Evolutionary conservation across 1,140 invertebrate species (phyloP).

Genomic region (Cryptotermes secundus): DNA sequence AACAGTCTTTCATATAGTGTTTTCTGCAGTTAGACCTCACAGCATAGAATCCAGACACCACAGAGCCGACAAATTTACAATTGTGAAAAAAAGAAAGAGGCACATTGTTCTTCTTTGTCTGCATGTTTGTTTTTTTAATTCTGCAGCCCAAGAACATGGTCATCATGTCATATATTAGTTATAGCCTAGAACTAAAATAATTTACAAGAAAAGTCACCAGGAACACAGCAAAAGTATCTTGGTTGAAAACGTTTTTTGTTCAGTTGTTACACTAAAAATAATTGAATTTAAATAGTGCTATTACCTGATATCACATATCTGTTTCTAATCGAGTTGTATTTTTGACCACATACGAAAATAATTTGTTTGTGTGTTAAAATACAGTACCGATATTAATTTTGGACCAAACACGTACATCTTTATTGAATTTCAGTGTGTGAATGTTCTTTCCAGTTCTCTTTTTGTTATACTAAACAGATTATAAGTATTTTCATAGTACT

Average conservation of each 20-base stretch:
- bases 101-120: neutral
- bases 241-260: neutral
- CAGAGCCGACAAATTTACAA: neutral
- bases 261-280: neutral
- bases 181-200: conserved; percentile 1
- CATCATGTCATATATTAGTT: neutral
- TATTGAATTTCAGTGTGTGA: neutral
- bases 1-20: neutral
- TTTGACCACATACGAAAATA: neutral
- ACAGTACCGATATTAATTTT: neutral
- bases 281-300: too few relatives aligned
- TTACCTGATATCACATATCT: too few relatives aligned
- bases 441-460: too few relatives aligned
- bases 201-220: neutral
- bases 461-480: too few relatives aligned
- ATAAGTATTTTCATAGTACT: too few relatives aligned
- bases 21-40: neutral
- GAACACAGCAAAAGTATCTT: neutral
- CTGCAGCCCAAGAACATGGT: neutral
- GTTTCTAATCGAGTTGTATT: too few relatives aligned
- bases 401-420: neutral
- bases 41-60: neutral
- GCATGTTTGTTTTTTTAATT: neutral
- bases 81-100: neutral
- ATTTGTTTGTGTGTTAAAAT: neutral